These are phyloP conservation scores for Sarcophilus harrisii DNA, from an alignment of 2,797 vertebrate genomes.

Conservation along the genomic window DNA sequence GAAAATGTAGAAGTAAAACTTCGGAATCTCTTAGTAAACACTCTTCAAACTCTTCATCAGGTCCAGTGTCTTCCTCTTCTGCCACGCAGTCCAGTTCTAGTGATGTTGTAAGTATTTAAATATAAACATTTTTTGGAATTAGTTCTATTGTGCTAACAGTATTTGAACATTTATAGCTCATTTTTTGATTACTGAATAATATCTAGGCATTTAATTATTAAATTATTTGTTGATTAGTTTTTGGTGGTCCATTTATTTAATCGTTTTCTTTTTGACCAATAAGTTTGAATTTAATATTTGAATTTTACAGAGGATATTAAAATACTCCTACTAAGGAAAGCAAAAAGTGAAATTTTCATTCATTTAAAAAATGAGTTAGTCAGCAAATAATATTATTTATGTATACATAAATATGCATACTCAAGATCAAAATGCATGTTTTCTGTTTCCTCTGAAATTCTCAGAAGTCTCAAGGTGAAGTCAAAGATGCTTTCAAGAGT, in stretches of 20 bases:
- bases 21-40: constrained; percentile 91
- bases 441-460: background rate
- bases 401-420: background rate
- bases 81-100: constrained; percentile 95
- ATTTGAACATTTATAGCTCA: background rate
- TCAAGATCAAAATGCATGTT: background rate
- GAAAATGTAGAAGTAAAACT: constrained; percentile 88
- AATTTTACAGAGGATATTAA: constrained; percentile 8
- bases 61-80: constrained; percentile 91
- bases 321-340: background rate
- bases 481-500: background rate
- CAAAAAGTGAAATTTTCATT: background rate
- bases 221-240: background rate
- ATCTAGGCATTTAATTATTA: background rate
- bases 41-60: constrained; percentile 96
- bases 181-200: background rate
- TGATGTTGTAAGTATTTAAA: constrained; percentile 91
- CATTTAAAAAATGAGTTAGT: background rate
- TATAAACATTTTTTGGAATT: accelerated
- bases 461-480: background rate
- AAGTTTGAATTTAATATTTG: constrained; percentile 30
- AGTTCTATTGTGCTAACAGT: background rate
- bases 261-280: constrained; percentile 10
- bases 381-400: background rate
- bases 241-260: background rate